Percentiles rank a stretch among this genome's conserved stretches.
phyloP scores from a whole-genome alignment of 1,140 invertebrate species.

The Scaptomyza graminum region DNA sequence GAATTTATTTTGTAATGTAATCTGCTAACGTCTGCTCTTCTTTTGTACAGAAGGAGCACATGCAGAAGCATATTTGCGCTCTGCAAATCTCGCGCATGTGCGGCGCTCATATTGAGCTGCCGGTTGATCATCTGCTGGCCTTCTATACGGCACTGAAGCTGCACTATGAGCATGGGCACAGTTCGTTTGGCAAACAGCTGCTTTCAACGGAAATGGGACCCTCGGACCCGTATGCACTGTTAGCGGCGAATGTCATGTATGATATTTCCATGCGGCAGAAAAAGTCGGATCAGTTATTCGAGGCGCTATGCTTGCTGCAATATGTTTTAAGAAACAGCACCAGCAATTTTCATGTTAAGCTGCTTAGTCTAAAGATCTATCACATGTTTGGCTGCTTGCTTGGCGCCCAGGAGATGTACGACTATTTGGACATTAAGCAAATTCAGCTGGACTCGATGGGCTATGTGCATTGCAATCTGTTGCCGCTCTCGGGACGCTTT shows the following conservation, averaged over 20 bases:
- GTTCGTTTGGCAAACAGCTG: slow-evolving; percentile 84
- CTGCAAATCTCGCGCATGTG: slow-evolving; percentile 88
- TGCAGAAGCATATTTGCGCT: slow-evolving; percentile 90
- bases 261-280: slow-evolving; percentile 87
- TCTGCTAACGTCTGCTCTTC: not conserved
- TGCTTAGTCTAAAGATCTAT: slow-evolving; percentile 90
- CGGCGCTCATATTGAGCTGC: slow-evolving; percentile 86
- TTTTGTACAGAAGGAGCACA: slow-evolving; percentile 86
- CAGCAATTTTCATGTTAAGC: slow-evolving; percentile 91
- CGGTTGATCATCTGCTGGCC: slow-evolving; percentile 84
- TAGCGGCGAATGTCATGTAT: slow-evolving; percentile 91
- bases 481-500: slow-evolving; percentile 89
- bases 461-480: slow-evolving; percentile 90
- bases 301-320: slow-evolving; percentile 88
- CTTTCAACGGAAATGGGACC: slow-evolving; percentile 87
- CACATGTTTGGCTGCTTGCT: slow-evolving; percentile 88
- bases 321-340: slow-evolving; percentile 89
- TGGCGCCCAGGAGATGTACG: slow-evolving; percentile 88
- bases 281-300: slow-evolving; percentile 86
- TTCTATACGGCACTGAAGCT: slow-evolving; percentile 85
- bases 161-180: slow-evolving; percentile 85
- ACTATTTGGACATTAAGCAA: slow-evolving; percentile 94
- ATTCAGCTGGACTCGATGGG: slow-evolving; percentile 96
- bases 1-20: no score
- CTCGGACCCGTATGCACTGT: slow-evolving; percentile 90